Evolutionary conservation across 2,113 vertebrate genomes (phyloP).

Genomic region (Garra rufa): DNA sequence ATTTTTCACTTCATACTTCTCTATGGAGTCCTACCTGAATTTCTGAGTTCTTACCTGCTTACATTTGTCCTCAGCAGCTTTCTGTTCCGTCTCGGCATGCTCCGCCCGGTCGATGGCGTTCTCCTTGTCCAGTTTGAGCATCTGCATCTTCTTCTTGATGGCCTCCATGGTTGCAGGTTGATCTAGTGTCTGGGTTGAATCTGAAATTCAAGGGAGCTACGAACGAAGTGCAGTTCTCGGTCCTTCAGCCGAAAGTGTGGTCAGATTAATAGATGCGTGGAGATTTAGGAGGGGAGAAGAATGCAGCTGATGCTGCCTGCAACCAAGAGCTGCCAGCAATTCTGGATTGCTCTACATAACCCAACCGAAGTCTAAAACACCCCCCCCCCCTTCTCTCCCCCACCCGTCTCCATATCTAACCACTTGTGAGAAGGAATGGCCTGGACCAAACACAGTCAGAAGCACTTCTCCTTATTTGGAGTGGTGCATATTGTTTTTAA

Average conservation of each 20-base stretch:
- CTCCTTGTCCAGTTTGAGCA: conserved; percentile 97
- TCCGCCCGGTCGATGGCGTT: conserved; percentile 94
- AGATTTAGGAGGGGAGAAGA: conserved; percentile 18
- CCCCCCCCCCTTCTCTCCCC: conserved; percentile 59
- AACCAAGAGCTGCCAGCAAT: conserved; percentile 65
- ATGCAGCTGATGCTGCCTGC: conserved; percentile 55
- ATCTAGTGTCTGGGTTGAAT: conserved; percentile 28
- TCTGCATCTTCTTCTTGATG: conserved; percentile 89
- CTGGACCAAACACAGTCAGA: conserved; percentile 72
- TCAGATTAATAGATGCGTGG: conserved; percentile 3
- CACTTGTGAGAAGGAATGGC: conserved; percentile 75
- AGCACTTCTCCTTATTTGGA: conserved; percentile 91
- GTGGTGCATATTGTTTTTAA: conserved; percentile 73
- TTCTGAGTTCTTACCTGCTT: conserved; percentile 84
- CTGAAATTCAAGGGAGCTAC: conserved; percentile 23
- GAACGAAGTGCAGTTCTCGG: background rate
- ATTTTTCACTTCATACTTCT: background rate
- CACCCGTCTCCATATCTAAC: conserved; percentile 61
- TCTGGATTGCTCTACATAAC: conserved; percentile 72
- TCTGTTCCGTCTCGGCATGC: conserved; percentile 94
- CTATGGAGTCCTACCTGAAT: background rate
- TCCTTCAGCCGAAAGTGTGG: conserved; percentile 15
- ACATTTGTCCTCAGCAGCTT: conserved; percentile 92
- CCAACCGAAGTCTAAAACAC: conserved; percentile 62
- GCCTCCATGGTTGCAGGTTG: conserved; percentile 86